Base-by-base conservation (phyloP, 2,797 vertebrate genomes). In the Esox lucius region DNA sequence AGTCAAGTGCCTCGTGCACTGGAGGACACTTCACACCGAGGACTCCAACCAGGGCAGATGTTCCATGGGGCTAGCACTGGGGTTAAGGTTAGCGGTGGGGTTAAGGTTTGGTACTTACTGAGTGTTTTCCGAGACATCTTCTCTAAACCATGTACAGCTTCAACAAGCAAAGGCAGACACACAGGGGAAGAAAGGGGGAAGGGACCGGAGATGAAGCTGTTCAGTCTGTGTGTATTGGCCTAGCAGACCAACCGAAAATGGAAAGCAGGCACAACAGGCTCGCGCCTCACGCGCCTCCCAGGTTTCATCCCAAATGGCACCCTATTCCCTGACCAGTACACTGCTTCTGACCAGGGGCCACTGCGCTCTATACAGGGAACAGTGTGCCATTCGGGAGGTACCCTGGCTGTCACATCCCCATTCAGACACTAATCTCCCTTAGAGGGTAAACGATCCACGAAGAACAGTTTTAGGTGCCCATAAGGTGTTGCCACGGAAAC, bases 371-470 rank as follows among this genome's bases (percentile, higher is more conserved):
- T 15, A 19, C 53, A 53, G 51, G 51, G 51, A n/a, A 53, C 53
- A 53, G 51, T 1, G 51, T n/a, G 51, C 17, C 51, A 53, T 5
- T 19, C 5, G 15, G 88, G 91, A 90, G 88, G 89, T 90, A 92
- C 92, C 1, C 17, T 19, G 49, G 88, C 92, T 91, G 88, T 89
- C 91, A 92, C 92, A 94, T 91, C 89, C 92, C 92, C 91, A 94
- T 92, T 93, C 91, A 94, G 87, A 85, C 85, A 93, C 93, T 94
- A 94, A 95, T 95, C 94, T 94, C 87, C 91, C 94, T 94, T 93
- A 91, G 91, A 85, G 83, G 86, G 88, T 84, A 90, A 93, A 94
- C 93, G 94, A 94, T 94, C 89, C 91, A 93, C 92, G 92, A 91
- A 85, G 88, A 86, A 85, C 92, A 85, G 91, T 92, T 89, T 94